Conservation (phyloP, 2,113 vertebrate species). For the Corvus hawaiiensis region DNA sequence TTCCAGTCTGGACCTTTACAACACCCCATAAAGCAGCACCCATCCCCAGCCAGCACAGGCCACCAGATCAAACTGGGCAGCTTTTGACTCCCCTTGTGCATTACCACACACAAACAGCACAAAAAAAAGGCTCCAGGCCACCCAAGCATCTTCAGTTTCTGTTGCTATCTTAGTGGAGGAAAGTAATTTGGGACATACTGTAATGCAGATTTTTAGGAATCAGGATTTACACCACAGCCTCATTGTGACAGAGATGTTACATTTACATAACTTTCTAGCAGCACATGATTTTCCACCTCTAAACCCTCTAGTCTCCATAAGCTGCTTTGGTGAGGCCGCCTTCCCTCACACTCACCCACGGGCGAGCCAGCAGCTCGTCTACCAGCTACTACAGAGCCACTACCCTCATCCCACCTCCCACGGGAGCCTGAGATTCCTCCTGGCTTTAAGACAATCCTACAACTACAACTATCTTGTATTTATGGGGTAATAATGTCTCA, state of each 20-base stretch:
- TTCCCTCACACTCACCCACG: constrained; percentile 27
- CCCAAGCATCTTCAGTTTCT: neutral
- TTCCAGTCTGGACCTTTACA: neutral
- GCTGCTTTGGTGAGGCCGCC: constrained; percentile 3
- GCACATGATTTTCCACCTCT: neutral
- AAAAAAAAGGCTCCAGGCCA: neutral
- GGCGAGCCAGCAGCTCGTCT: neutral
- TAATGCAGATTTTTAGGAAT: neutral
- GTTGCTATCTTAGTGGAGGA: neutral
- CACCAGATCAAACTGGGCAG: neutral
- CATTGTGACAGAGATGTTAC: neutral
- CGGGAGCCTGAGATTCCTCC: neutral
- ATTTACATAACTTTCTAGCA: neutral
- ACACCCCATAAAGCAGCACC: neutral
- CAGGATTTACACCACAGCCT: accelerated
- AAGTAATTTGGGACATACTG: accelerated
- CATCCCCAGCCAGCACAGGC: neutral
- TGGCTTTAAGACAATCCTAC: neutral
- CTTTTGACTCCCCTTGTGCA: neutral
- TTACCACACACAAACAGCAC: neutral
- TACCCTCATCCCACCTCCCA: constrained; percentile 41
- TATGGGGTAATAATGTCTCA: neutral
- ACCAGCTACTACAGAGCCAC: constrained; percentile 31
- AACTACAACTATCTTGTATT: neutral
- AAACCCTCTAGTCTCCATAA: neutral